Evolutionary conservation across 2,888 invertebrate genomes (phyloP).

Genomic region (Chouioia cunea): DNA sequence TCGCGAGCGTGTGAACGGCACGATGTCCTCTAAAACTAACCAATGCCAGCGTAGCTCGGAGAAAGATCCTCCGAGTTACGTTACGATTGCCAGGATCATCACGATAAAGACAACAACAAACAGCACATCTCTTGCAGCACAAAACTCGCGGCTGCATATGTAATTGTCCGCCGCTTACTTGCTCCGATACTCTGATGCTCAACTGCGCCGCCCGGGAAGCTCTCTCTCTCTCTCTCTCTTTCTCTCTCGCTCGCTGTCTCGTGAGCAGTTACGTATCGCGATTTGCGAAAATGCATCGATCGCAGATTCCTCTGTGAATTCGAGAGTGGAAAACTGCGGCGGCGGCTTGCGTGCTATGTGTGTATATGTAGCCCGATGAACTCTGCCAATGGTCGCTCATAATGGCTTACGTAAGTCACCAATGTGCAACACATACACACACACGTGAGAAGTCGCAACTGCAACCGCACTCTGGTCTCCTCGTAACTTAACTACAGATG

Average conservation of each 20-base stretch:
- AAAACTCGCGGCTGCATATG: no score
- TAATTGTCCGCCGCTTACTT: no score
- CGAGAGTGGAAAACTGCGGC: background rate
- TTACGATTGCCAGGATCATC: no score
- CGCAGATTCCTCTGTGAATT: constrained; percentile 11
- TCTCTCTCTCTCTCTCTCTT: no score
- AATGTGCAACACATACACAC: background rate
- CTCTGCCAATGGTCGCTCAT: constrained; percentile 7
- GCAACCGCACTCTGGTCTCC: no score
- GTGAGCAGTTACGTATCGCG: constrained; percentile 4
- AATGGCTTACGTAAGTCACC: constrained; percentile 34
- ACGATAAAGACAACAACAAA: no score
- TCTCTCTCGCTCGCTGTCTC: no score
- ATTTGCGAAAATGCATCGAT: constrained; percentile 14
- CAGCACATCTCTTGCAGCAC: no score
- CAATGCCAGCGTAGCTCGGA: background rate
- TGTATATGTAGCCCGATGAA: background rate
- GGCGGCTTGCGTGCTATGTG: background rate
- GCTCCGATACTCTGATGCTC: no score
- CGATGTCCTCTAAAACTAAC: constrained; percentile 48
- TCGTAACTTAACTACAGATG: constrained; percentile 1
- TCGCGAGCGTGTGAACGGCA: constrained; percentile 53
- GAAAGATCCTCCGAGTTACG: no score
- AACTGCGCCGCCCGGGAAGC: no score
- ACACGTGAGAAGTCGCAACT: constrained; percentile 11